Conservation (phyloP, 2,888 invertebrate genomes). For the Eupithecia inturbata region DNA sequence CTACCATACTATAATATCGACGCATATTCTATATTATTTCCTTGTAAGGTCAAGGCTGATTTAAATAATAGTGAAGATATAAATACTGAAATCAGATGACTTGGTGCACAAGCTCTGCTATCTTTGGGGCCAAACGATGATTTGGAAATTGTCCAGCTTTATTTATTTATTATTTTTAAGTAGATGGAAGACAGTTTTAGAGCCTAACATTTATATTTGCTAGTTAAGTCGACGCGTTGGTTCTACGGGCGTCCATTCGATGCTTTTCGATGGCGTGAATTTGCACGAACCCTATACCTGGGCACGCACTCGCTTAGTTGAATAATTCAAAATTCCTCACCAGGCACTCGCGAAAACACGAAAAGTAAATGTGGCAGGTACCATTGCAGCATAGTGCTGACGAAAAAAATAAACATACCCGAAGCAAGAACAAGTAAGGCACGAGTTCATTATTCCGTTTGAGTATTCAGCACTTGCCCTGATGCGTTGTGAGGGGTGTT, state of each 20-base stretch:
- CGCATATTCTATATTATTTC: background rate
- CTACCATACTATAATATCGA: background rate
- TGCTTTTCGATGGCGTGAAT: no score
- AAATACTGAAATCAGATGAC: background rate
- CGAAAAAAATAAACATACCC: no score
- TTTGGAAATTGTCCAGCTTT: no score
- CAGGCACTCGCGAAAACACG: conserved; percentile 61
- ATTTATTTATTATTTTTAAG: no score
- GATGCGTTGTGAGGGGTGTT: conserved; percentile 23
- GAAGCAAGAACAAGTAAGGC: conserved; percentile 25
- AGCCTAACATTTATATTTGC: no score
- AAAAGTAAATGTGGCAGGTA: conserved; percentile 57
- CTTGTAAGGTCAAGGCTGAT: background rate
- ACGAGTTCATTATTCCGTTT: conserved; percentile 35
- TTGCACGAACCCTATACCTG: no score
- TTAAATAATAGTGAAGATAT: background rate
- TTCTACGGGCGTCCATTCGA: no score
- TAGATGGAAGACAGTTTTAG: no score
- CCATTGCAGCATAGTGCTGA: conserved; percentile 46
- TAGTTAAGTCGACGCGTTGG: no score
- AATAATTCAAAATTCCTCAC: conserved; percentile 71
- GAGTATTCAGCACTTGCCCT: conserved; percentile 28
- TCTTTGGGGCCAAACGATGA: no score
- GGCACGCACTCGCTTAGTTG: conserved; percentile 36
- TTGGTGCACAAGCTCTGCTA: no score